These are phyloP conservation scores for Prosapia bicincta DNA, from an alignment of 2,888 invertebrate species.

Conservation along the genomic window DNA sequence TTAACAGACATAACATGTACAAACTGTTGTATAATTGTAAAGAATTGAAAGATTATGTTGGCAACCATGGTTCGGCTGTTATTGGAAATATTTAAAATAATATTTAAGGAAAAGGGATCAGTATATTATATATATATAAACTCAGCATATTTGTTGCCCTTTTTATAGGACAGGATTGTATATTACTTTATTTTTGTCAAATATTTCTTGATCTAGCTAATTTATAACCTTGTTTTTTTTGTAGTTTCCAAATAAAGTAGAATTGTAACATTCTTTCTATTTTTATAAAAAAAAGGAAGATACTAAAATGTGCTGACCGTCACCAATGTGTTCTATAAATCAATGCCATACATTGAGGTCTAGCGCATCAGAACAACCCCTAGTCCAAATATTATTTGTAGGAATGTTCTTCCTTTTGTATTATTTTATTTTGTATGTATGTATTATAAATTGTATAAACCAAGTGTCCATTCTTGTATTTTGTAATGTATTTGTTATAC, in stretches of 20 bases:
- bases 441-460: slow-evolving; percentile 21
- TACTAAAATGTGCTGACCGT: background rate
- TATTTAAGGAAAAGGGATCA: slow-evolving; percentile 24
- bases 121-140: background rate
- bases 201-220: background rate
- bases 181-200: background rate
- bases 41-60: slow-evolving; percentile 8
- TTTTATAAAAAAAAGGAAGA: background rate
- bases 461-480: slow-evolving; percentile 18
- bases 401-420: slow-evolving; percentile 22
- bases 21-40: slow-evolving; percentile 26
- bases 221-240: slow-evolving; percentile 17
- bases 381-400: slow-evolving; percentile 9
- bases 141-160: background rate
- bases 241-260: background rate
- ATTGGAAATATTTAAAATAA: slow-evolving; percentile 18
- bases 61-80: slow-evolving; percentile 20
- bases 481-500: slow-evolving; percentile 26
- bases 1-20: slow-evolving; percentile 12
- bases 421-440: slow-evolving; percentile 21
- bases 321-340: slow-evolving; percentile 24
- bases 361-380: slow-evolving; percentile 5
- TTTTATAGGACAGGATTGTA: background rate
- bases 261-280: background rate
- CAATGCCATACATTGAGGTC: slow-evolving; percentile 11